Evolutionary conservation across 1,140 invertebrate species (phyloP), one percentile per base, ranked within the genome.

Genomic region (Armadillidium nasatum): DNA sequence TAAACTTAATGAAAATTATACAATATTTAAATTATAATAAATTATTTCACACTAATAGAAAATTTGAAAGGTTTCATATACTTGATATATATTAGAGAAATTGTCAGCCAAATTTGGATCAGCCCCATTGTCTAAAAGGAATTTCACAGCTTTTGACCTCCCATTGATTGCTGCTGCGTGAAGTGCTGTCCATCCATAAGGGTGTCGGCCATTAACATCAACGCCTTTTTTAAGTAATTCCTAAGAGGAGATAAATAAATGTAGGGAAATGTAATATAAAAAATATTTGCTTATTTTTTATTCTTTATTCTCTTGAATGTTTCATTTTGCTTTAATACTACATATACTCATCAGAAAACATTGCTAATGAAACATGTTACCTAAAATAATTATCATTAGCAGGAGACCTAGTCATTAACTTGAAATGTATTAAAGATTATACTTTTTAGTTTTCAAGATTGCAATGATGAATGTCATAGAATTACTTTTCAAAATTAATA

Each of bases 91-190:
- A 84, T 90, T 93, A 4, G 89, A 88, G 85, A 92, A 96, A 67
- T 92, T 89, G 86, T 97, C 94, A 66, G 87, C 89, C 10, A 90
- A 82, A 86, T 96, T 91, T 4, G 91, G 88, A 85, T 94, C 89
- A 45, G 93, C 94, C 33, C 94, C 94, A 75, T 88, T 85, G 15
- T 89, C 85, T 45, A 96, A 83, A 23, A 97, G 85, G 78, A 89
- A 84, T 84, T 88, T 87, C 3, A 94, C 88, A 76, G 88, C 88
- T 33, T 89, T 87, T 22, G 85, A 74, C 80, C 89, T 88, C 68
- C 89, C 89, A 86, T 94, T 95, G 19, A 94, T 90, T 43, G 91
- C 91, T 74, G 94, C 93, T 70, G 91, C 88, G 85, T 95, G 93
- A 45, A 96, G 85, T 13, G 93, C 88, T 69, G 93, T 95, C 94